Evolutionary conservation across 2,888 invertebrate species (phyloP).

Genomic region (Aelia acuminata): DNA sequence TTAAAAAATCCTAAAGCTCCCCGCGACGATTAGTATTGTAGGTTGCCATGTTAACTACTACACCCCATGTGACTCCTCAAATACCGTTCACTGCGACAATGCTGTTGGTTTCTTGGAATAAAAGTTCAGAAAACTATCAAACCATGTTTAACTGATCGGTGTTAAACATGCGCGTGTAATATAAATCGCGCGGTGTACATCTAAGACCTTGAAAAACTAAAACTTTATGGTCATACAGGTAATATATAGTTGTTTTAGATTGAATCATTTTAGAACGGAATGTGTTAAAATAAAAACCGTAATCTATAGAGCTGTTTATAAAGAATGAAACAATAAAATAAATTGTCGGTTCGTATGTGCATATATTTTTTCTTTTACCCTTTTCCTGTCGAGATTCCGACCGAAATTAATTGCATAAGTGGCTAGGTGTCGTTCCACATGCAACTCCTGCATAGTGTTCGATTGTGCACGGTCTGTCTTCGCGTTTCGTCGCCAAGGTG

Average conservation of each 20-base stretch:
- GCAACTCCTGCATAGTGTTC: not conserved
- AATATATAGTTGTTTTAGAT: not conserved
- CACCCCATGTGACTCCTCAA: too few species aligned
- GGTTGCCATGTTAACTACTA: too few species aligned
- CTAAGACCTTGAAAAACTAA: too few species aligned
- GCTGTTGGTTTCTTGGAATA: too few species aligned
- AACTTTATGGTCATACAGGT: not conserved
- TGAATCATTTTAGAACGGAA: not conserved
- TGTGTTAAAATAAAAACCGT: not conserved
- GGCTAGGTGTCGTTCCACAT: not conserved
- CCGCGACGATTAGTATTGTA: too few species aligned
- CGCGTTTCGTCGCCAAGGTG: not conserved
- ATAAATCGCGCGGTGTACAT: too few species aligned
- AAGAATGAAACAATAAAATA: not conserved
- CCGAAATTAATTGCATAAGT: slow-evolving; percentile 3
- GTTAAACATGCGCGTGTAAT: too few species aligned
- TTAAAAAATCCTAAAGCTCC: too few species aligned
- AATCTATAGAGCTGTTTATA: not conserved
- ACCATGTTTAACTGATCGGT: too few species aligned
- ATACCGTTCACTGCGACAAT: too few species aligned
- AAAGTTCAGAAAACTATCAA: too few species aligned
- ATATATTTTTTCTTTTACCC: not conserved
- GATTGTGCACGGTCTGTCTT: not conserved
- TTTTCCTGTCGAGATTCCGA: not conserved
- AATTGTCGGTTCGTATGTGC: too few species aligned